Evolutionary conservation across 2,113 vertebrate genomes (phyloP), one percentile per base, ranked within the genome.

Genomic region (Picathartes gymnocephalus): DNA sequence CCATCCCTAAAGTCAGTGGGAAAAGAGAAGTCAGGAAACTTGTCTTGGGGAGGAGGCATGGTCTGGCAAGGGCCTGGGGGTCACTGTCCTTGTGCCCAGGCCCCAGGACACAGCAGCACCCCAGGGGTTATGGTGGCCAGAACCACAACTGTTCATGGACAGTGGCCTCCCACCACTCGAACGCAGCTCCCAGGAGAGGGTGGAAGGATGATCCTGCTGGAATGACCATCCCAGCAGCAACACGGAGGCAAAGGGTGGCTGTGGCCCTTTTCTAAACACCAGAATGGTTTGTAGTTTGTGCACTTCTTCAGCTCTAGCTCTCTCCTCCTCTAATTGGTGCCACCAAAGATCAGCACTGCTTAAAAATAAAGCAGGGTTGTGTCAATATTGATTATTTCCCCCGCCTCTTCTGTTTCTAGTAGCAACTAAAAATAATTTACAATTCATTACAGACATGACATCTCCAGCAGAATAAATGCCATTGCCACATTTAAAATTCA

Each of bases 371-470:
- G 72, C 10, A 2, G n/a, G 58, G 40, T 78, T 89, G 39, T 91
- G 56, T 86, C 78, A 93, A 79, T 94, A 92, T 80, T 91, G 73
- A 73, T 73, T 57, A 77, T 86, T 61, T 28, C 42, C 3, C 65
- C n/a, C 13, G 13, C 56, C 24, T 21, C 25, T 56, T 58, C 76
- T 13, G 31, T 93, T 85, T 88, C 93, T 73, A 93, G 61, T 44
- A 70, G 83, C 84, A 97, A 87, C 86, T 82, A 93, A 93, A 96
- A 93, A 91, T 90, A 93, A 93, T 90, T 76, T 81, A 66, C 81
- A 90, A 65, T 73, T 91, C 93, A 86, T 87, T 95, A 74, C 39
- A 94, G 77, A 62, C 30, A 15, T 70, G 54, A 35, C 85, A 48
- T 81, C 90, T 94, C 66, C 86, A 81, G 54, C 47, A 92, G 81